Evolutionary conservation across 2,113 vertebrate genomes (phyloP), one percentile per base, ranked within the genome.

Genomic region (Labrus mixtus): DNA sequence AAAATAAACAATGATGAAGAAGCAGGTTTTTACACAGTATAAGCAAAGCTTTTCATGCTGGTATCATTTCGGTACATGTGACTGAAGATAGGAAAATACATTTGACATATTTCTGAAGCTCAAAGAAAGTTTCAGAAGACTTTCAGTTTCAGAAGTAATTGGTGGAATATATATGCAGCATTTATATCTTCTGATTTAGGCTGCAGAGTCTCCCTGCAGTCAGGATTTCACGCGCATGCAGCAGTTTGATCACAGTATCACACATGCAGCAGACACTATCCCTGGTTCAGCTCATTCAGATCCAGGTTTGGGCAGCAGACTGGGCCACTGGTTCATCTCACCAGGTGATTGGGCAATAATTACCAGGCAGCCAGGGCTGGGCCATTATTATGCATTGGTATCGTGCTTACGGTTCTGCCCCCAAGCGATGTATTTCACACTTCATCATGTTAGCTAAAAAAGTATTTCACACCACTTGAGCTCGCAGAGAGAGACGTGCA

Each of bases 401-500:
- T 88, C 77, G 29, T 78, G 83, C 79, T 76, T 71, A 60, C 56
- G 87, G 76, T 85, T 90, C 85, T 70, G 83, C 71, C 87, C 76
- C 79, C 39, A 17, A 75, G 87, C 83, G 68, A 79, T 81, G 84
- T 88, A 93, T 93, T 93, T 93, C 91, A 93, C 90, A 89, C 88
- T 88, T 90, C 89, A 91, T 93, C 87, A 91, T 84, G 83, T 88
- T 53, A 53, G 79, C 64, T 87, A 83, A 86, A 89, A 79, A 82
- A 78, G 84, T 79, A 89, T 91, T 92, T 92, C 90, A 91, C 91
- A 84, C 88, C 84, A 87, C 85, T 87, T 89, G 87, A 82, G 76
- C 81, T 80, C 43, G 80, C 78, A 69, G 81, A 72, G 81, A 73
- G 71, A 78, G 86, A 72, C 43, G 48, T 86, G 87, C 81, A 83